Conservation (phyloP, 1,140 invertebrate species). For the Chironomus tepperi region DNA sequence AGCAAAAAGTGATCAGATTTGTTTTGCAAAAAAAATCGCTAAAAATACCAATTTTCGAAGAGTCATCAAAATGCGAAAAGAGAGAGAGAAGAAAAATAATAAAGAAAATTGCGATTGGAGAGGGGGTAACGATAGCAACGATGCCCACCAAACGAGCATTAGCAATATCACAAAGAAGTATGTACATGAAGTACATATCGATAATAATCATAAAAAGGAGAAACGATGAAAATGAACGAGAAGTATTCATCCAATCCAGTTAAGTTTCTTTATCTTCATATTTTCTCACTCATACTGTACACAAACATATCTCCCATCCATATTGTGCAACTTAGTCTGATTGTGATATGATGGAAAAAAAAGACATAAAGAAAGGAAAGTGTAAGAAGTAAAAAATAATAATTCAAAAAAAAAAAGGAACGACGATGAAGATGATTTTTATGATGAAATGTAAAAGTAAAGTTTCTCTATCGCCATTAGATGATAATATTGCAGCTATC, state of each 20-base stretch:
- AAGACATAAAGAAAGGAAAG: background rate
- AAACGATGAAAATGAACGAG: no score
- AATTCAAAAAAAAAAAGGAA: background rate
- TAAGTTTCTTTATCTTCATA: background rate
- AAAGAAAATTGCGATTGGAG: conserved; percentile 7
- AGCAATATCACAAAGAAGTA: background rate
- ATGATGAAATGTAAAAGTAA: background rate
- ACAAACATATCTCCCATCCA: background rate
- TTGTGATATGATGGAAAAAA: background rate
- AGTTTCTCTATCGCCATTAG: background rate
- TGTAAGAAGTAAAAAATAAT: conserved; percentile 1
- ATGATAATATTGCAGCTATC: background rate
- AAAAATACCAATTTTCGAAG: conserved; percentile 11
- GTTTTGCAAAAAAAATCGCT: background rate
- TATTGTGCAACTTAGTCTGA: background rate
- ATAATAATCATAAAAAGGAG: no score
- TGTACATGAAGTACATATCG: background rate
- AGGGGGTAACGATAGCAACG: background rate
- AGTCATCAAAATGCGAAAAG: conserved; percentile 12
- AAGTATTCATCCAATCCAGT: background rate
- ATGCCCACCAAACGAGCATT: background rate
- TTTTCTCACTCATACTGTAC: conserved; percentile 3
- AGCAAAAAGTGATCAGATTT: no score
- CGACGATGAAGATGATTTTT: background rate
- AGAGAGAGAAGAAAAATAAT: no score